phyloP scores from a whole-genome alignment of 2,888 invertebrate species.

The Acrobasis suavella region DNA sequence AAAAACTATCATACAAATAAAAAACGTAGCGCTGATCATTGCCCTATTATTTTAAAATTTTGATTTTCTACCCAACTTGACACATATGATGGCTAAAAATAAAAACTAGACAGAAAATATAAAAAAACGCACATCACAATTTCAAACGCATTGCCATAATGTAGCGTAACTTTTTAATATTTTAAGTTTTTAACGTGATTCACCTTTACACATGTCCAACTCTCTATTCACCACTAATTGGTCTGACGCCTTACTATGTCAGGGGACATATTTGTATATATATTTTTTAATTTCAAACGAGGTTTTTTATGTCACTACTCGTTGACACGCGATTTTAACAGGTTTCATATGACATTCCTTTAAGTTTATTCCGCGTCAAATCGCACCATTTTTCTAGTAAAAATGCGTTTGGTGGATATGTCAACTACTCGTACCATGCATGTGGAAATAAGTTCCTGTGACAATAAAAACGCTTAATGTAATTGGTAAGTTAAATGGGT shows the following conservation, averaged over 20 bases:
- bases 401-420: neutral
- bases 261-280: conserved; percentile 38
- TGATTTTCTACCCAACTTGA: too few relatives aligned
- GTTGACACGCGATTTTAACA: conserved; percentile 50
- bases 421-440: too few relatives aligned
- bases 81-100: too few relatives aligned
- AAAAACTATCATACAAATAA: too few relatives aligned
- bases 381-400: conserved; percentile 1
- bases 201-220: conserved; percentile 64
- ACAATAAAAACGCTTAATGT: too few relatives aligned
- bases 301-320: conserved; percentile 52
- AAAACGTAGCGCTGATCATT: too few relatives aligned
- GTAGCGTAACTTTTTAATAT: conserved; percentile 42
- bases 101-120: too few relatives aligned
- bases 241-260: conserved; percentile 68
- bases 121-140: neutral
- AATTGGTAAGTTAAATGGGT: too few relatives aligned
- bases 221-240: conserved; percentile 77
- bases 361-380: conserved; percentile 27
- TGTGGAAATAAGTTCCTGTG: too few relatives aligned
- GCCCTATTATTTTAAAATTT: too few relatives aligned
- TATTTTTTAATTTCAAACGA: conserved; percentile 59
- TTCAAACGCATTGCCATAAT: conserved; percentile 9
- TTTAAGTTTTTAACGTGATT: conserved; percentile 48
- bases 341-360: conserved; percentile 60